These are phyloP conservation scores for Geotrupes spiniger DNA, from an alignment of 2,888 invertebrate species.

Conservation along the genomic window DNA sequence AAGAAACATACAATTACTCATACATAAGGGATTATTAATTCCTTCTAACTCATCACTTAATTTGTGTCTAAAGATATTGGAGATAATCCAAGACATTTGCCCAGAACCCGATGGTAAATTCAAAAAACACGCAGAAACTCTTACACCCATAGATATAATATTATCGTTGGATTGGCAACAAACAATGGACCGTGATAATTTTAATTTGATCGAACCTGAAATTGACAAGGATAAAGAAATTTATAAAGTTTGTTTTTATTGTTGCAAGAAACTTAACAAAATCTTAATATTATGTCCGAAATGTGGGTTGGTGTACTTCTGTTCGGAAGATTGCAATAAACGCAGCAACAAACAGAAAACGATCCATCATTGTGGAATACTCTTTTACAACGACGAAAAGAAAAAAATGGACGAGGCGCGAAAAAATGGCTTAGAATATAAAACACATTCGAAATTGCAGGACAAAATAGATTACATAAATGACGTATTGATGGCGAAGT, in stretches of 20 bases:
- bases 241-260: slow-evolving; percentile 44
- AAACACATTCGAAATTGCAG: slow-evolving; percentile 2
- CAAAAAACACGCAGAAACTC: slow-evolving; percentile 6
- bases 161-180: slow-evolving; percentile 25
- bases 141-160: slow-evolving; percentile 4
- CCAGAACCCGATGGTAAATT: background rate
- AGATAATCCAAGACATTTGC: slow-evolving; percentile 2
- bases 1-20: slow-evolving; percentile 31
- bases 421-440: slow-evolving; percentile 1
- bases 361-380: slow-evolving; percentile 30
- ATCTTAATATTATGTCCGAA: slow-evolving; percentile 38
- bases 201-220: slow-evolving; percentile 23
- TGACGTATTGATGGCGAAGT: background rate
- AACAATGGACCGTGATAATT: background rate
- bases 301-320: slow-evolving; percentile 43
- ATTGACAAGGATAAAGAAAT: slow-evolving; percentile 27
- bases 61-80: slow-evolving; percentile 6
- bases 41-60: slow-evolving; percentile 5
- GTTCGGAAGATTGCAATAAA: slow-evolving; percentile 41
- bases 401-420: slow-evolving; percentile 1
- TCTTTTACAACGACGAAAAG: slow-evolving; percentile 28
- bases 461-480: slow-evolving; percentile 2
- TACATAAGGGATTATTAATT: slow-evolving; percentile 24
- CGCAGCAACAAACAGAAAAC: slow-evolving; percentile 30
- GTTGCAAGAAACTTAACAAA: slow-evolving; percentile 33